Evolutionary conservation across 2,113 vertebrate species (phyloP), one percentile per base, ranked within the genome.

Genomic region (Beaufortia kweichowensis): DNA sequence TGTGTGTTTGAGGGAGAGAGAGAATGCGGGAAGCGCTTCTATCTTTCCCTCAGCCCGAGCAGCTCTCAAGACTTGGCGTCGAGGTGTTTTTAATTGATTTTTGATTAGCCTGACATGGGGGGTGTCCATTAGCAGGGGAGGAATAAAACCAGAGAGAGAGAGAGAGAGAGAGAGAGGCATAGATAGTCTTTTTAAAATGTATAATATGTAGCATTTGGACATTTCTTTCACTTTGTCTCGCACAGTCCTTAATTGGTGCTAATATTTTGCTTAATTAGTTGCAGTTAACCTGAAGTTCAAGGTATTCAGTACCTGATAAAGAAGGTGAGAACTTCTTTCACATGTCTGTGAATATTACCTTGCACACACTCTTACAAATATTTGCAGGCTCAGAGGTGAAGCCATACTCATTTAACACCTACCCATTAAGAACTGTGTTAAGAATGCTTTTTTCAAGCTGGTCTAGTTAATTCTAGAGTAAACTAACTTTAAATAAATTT

Each of bases 61-160:
- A 83, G 80, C 91, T 91, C 87, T 89, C 85, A 89, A 91, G 91
- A 90, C 88, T 88, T 82, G 83, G 86, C 87, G 89, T 91, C 89
- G 90, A 92, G 91, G 92, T 92, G 92, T 92, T 92, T 92, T 92
- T 92, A 92, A 93, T 93, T 92, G 92, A 93, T 93, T 93, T 93
- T 92, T 92, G 90, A 92, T 93, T 92, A 91, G 90, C 87, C 85
- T 90, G 89, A 90, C 89, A 87, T 82, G 86, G 81, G 83, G 79
- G 78, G 76, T 79, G 86, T 92, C 91, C 91, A 93, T 93, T 93
- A 93, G 92, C 87, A 89, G 88, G 88, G 79, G 88, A 88, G 89
- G 89, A 86, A 90, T 87, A 89, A 87, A 86, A 84, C 85, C 82
- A 79, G 77, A 88, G 86, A 70, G 81, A 89, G 88, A 46, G 43